Conservation (phyloP, 2,888 invertebrate species). For the Caenorhabditis parvicauda region DNA sequence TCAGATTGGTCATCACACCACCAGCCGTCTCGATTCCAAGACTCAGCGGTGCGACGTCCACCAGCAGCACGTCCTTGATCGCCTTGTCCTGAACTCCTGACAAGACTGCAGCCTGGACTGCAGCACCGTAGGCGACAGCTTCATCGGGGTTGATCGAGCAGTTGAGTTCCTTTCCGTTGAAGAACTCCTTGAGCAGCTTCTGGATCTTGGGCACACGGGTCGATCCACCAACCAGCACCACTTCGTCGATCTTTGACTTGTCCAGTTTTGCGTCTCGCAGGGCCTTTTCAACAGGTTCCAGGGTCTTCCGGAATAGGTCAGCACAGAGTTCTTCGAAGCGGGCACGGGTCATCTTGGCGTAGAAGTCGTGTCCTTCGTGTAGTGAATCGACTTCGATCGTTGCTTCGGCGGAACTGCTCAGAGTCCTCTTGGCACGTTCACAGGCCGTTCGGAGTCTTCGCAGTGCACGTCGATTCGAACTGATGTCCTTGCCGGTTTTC, state of each 20-base stretch:
- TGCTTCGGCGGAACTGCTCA: constrained; percentile 67
- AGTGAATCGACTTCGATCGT: constrained; percentile 86
- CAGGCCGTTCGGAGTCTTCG: constrained; percentile 87
- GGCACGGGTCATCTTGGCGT: constrained; percentile 90
- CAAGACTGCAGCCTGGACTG: constrained; percentile 40
- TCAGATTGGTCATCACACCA: constrained; percentile 88
- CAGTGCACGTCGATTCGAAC: constrained; percentile 81
- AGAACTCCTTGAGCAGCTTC: constrained; percentile 80
- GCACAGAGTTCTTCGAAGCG: constrained; percentile 94
- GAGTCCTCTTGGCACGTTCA: constrained; percentile 70
- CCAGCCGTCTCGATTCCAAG: constrained; percentile 87
- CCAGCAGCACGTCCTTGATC: constrained; percentile 68
- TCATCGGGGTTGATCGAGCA: constrained; percentile 92
- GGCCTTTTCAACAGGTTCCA: constrained; percentile 94
- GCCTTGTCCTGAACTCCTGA: constrained; percentile 30
- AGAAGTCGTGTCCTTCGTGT: constrained; percentile 91
- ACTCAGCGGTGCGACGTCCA: constrained; percentile 88
- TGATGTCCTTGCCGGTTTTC: constrained; percentile 79
- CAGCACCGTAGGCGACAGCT: constrained; percentile 89
- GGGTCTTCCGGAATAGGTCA: constrained; percentile 89
- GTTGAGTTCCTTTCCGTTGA: constrained; percentile 90
- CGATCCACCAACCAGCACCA: constrained; percentile 80
- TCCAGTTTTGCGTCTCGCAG: constrained; percentile 93
- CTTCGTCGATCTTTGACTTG: constrained; percentile 69
- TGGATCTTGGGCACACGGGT: constrained; percentile 97